Evolutionary conservation across 2,113 vertebrate species (phyloP).

Genomic region (Thunnus maccoyii): DNA sequence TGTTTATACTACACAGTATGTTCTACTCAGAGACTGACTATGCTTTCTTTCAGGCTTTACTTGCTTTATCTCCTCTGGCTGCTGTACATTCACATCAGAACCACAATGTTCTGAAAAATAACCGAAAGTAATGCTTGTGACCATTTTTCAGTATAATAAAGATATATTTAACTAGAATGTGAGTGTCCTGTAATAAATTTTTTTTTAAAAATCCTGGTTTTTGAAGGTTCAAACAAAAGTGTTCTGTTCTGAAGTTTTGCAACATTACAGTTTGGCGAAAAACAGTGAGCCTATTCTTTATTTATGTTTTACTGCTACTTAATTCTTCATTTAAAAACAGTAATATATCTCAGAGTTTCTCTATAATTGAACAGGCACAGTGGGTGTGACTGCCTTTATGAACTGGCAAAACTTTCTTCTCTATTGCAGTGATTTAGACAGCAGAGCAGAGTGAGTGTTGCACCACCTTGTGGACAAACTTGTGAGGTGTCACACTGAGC

Average conservation of each 20-base stretch:
- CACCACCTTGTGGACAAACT: slow-evolving; percentile 52
- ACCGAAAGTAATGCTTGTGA: not conserved
- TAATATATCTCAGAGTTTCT: not conserved
- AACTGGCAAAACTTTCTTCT: not conserved
- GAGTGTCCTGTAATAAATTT: not conserved
- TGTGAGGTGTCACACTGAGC: not conserved
- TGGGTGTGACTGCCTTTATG: not conserved
- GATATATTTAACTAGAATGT: not conserved
- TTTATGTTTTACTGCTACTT: not conserved
- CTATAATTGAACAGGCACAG: not conserved
- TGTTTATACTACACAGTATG: not conserved
- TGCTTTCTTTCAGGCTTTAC: not conserved
- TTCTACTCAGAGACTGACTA: not conserved
- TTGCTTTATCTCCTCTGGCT: not conserved
- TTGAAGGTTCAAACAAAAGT: not conserved
- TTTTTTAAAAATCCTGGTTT: too few relatives aligned
- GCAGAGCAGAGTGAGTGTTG: slow-evolving; percentile 6
- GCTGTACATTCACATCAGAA: not conserved
- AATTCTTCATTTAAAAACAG: not conserved
- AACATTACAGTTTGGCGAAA: not conserved
- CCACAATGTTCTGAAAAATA: not conserved
- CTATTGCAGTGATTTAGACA: not conserved
- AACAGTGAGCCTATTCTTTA: too few relatives aligned
- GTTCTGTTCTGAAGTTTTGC: not conserved
- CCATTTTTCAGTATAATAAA: not conserved